A percentile compares a stretch with the other conserved stretches of the same genome.
Evolutionary conservation across 2,113 vertebrate species (phyloP).

Genomic region (Leptodactylus fuscus): DNA sequence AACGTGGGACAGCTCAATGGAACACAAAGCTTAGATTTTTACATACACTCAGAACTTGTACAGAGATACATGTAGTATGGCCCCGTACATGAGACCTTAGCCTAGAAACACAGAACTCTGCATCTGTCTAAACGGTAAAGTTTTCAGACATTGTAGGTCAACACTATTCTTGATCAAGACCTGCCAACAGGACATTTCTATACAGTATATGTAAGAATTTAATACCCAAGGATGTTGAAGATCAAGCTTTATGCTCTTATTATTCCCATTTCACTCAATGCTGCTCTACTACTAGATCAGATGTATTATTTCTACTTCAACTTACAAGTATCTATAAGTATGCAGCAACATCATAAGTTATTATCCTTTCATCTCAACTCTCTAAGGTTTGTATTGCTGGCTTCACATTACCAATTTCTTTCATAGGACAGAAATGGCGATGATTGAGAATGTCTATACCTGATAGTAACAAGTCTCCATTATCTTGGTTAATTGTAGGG

Average conservation of each 20-base stretch:
- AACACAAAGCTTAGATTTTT: too few species aligned
- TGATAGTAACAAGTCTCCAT: too few species aligned
- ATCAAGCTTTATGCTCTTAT: neutral
- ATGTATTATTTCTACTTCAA: neutral
- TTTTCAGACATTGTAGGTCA: neutral
- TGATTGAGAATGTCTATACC: neutral
- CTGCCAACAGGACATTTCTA: neutral
- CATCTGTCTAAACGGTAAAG: neutral
- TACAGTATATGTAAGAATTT: neutral
- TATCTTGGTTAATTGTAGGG: neutral
- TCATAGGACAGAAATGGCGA: neutral
- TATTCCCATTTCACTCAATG: neutral
- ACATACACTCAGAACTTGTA: too few species aligned
- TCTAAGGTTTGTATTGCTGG: neutral
- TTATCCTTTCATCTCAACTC: slow-evolving; percentile 30
- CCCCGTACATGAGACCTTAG: too few species aligned
- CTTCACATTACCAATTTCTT: neutral
- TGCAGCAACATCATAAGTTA: slow-evolving; percentile 9
- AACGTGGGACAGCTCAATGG: too few species aligned
- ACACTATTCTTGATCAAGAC: neutral
- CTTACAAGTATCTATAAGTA: slow-evolving; percentile 18
- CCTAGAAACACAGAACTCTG: neutral
- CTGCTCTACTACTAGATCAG: neutral
- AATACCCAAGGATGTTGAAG: neutral
- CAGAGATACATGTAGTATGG: too few species aligned